Evolutionary conservation across 2,888 invertebrate species (phyloP).

Genomic region (Lymantria dispar): DNA sequence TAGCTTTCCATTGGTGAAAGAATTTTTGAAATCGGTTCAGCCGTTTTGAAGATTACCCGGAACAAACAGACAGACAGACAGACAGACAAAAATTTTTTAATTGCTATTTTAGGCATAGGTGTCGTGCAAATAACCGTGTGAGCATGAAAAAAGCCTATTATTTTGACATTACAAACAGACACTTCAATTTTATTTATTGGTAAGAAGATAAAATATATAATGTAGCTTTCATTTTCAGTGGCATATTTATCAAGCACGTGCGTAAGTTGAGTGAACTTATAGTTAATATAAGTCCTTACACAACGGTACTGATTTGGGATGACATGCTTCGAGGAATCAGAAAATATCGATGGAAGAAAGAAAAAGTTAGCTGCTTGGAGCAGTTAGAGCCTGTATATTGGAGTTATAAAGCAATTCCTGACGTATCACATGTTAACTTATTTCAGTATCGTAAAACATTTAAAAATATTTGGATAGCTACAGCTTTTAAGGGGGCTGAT

Average conservation of each 20-base stretch:
- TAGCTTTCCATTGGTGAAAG: too few relatives aligned
- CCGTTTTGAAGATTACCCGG: too few relatives aligned
- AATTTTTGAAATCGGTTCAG: too few relatives aligned
- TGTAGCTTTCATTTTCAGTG: slow-evolving; percentile 48
- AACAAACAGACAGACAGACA: too few relatives aligned
- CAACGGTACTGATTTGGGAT: slow-evolving; percentile 90
- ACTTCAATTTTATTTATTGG: not conserved
- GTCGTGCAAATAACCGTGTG: too few relatives aligned
- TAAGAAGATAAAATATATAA: too few relatives aligned
- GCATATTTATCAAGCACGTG: slow-evolving; percentile 85
- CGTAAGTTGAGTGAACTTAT: slow-evolving; percentile 75
- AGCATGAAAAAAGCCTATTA: too few relatives aligned
- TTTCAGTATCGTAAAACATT: slow-evolving; percentile 72
- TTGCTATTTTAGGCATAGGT: too few relatives aligned
- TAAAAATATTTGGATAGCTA: slow-evolving; percentile 88
- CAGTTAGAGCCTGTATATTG: slow-evolving; percentile 87
- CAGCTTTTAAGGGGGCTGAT: slow-evolving; percentile 92
- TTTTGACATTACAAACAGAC: too few relatives aligned
- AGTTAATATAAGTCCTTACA: slow-evolving; percentile 64
- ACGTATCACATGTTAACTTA: slow-evolving; percentile 45
- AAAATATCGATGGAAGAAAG: slow-evolving; percentile 61
- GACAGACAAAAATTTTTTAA: too few relatives aligned
- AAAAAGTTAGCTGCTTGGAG: slow-evolving; percentile 62
- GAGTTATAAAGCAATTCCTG: slow-evolving; percentile 79
- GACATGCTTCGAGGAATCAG: slow-evolving; percentile 87